Evolutionary conservation across 2,113 vertebrate species (phyloP), one percentile per base, ranked within the genome.

Genomic region (Corydoras maculifer): DNA sequence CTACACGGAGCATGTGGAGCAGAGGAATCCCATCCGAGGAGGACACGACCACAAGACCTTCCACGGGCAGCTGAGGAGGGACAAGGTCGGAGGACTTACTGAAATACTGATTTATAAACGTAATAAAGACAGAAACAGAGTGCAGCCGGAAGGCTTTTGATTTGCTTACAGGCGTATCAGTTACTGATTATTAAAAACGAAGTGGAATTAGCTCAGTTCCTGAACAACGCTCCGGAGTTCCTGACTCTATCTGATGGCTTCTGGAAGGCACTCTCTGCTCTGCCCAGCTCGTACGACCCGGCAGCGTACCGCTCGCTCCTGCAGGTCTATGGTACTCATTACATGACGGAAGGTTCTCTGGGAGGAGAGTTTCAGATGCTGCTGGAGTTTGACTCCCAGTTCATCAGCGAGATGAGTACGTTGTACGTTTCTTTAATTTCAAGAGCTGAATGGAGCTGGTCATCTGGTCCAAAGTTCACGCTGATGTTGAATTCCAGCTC

Each of bases 171-270:
- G 96, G 91, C 88, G 59, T 78, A 89, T 75, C 88, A 87, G 15
- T 73, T 95, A 15, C 75, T 99, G 83, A 87, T 96, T 80, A 55
- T 99, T 78, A 89, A 91, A 85, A 98, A 95, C 69, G 86, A 68
- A 5, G 93, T 98, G 80, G 93, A 94, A 83, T 91, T 99, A 82
- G 94, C 93, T 75, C 93, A 98, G 74, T 98, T 99, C 81, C 92
- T 93, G 81, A 99, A 96, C 81, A 91, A 89, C 3, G 91, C 80
- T 14, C 92, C 95, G 0, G 86, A 93, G 64, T 91, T 93, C 77
- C 85, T 98, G 65, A 79, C 87, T 9, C 88, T 98, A 29, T 81
- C 95, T 0, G 92, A 95, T 65, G 84, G 86, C 1, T 97, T 98
- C 82, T 96, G 95, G 94, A 93, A 87, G 77, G 93, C 92, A 11